A percentile compares a stretch with the other conserved stretches of the same genome.
Conservation (phyloP, 1,140 invertebrate species). For the Penaeus japonicus region DNA sequence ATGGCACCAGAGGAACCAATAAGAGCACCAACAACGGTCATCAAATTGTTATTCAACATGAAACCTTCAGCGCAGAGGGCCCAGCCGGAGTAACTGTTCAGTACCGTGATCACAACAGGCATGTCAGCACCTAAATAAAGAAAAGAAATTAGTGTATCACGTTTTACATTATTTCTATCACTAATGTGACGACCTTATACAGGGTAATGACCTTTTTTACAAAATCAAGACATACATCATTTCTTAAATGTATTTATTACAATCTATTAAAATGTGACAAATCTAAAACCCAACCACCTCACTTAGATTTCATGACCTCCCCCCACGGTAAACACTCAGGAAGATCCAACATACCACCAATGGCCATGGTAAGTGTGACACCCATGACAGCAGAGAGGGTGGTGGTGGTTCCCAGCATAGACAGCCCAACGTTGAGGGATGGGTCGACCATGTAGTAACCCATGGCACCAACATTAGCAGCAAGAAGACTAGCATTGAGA, state of each 20-base stretch:
- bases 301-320: too few relatives aligned
- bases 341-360: conserved; percentile 73
- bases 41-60: conserved; percentile 91
- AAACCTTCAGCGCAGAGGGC: conserved; percentile 90
- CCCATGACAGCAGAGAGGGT: conserved; percentile 80
- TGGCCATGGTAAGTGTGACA: conserved; percentile 85
- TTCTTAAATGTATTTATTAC: too few relatives aligned
- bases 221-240: too few relatives aligned
- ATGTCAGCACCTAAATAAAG: conserved; percentile 76
- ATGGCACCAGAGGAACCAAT: conserved; percentile 92
- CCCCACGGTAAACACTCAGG: too few relatives aligned
- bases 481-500: conserved; percentile 76
- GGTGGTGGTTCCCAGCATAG: conserved; percentile 77
- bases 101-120: conserved; percentile 91
- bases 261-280: too few relatives aligned
- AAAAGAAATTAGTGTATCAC: too few relatives aligned
- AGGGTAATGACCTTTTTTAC: too few relatives aligned
- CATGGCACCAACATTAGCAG: conserved; percentile 76
- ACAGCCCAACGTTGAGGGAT: conserved; percentile 73
- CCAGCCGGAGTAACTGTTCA: conserved; percentile 84
- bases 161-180: too few relatives aligned
- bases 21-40: conserved; percentile 90
- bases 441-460: conserved; percentile 74
- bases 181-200: too few relatives aligned
- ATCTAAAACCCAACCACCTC: too few relatives aligned